Evolutionary conservation across 2,113 vertebrate genomes (phyloP), one percentile per base, ranked within the genome.

Genomic region (Apodemus sylvaticus): DNA sequence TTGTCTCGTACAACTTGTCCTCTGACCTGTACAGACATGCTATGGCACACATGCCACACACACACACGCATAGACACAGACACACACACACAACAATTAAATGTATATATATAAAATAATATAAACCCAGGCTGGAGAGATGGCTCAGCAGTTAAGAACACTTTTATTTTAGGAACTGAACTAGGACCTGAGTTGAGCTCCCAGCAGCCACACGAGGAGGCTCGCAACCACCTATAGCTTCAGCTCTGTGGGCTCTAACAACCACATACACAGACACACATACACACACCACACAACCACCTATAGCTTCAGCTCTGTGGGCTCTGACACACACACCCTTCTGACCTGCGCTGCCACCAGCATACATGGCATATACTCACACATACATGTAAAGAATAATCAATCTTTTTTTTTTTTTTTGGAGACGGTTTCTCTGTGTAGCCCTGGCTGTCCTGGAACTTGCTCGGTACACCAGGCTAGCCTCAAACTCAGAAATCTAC

Each of bases 41-140:
- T 39, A 20, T 14, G 53, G 22, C 3, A 2, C 55, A 17, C 12
- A 1, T 24, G 19, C 1, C 0, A 73, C 70, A 20, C 36, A 58
- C 3, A 19, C 36, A 66, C 68, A 70, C 34, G 36, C 24, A 48
- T 5, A 51, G 16, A 78, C 26, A 78, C 14, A 34, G 13, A 78
- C 29, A 53, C 76, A 78, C 9, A 22, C 34, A 22, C 9, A 55
- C 29, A 48, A 78, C 76, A 60, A 60, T 22, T 60, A 26, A 26
- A 62, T 62, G 24, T 62, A 60, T 9, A 26, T 24, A 62, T 62
- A 62, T 9, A 62, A 26, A 62, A 79, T 9, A 9, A 9, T 34
- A 51, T 53, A 76, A 58, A n/a, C 39, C 36, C 55, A 83, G n/a
- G 81, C 55, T 60, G 55, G 36, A 83, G 79, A 60, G 22, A 83